Conservation (phyloP, 92 coral and sea anemone species). For the Zoanthus solanderi region DNA sequence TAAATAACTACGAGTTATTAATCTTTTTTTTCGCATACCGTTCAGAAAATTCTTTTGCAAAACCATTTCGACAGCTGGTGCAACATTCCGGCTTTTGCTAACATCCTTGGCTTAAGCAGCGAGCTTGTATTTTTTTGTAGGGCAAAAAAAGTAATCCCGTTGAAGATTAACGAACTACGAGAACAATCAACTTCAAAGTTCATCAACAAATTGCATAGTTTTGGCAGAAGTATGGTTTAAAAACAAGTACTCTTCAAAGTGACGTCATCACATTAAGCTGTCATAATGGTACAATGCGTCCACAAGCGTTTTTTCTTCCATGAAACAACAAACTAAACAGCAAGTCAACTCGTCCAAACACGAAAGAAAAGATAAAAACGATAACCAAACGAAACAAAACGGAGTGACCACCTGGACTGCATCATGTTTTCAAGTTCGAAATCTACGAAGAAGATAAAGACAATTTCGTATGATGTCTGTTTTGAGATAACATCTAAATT, state of each 20-base stretch:
- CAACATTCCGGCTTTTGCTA: conserved; percentile 9
- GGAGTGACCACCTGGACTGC: neutral
- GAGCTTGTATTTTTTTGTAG: neutral
- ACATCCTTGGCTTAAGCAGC: neutral
- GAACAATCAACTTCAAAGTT: neutral
- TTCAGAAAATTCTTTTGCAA: conserved; percentile 30
- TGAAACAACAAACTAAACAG: conserved; percentile 14
- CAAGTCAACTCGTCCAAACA: conserved; percentile 2
- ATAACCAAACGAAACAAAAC: neutral
- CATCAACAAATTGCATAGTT: conserved; percentile 33
- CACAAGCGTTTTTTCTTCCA: neutral
- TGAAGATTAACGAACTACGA: neutral
- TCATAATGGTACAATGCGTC: conserved; percentile 15
- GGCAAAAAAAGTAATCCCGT: neutral
- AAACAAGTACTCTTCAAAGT: conserved; percentile 12
- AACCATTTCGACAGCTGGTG: conserved; percentile 37
- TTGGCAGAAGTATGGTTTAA: conserved; percentile 31
- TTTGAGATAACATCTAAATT: neutral
- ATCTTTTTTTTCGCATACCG: conserved; percentile 52
- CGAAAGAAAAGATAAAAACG: neutral
- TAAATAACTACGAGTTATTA: conserved; percentile 77
- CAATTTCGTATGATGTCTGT: neutral
- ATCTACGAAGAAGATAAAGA: neutral
- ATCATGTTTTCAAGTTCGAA: conserved; percentile 23
- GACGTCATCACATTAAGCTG: conserved; percentile 37